phyloP scores from a whole-genome alignment of 2,113 vertebrate genomes.

The Nematolebias whitei region DNA sequence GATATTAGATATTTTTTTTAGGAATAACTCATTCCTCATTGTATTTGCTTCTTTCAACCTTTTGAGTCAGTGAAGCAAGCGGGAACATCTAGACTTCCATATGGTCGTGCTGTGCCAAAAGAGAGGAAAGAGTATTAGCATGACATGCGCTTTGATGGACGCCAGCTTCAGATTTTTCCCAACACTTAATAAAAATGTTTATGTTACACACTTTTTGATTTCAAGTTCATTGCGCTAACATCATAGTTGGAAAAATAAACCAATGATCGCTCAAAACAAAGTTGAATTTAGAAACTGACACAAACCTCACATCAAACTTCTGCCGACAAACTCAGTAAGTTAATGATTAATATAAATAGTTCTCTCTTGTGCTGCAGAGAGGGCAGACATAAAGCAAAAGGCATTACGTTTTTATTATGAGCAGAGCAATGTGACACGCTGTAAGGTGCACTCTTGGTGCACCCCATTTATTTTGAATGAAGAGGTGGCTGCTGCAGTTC shows the following conservation, averaged over 20 bases:
- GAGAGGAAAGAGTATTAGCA: constrained; percentile 37
- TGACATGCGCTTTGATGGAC: constrained; percentile 49
- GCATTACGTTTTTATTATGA: constrained; percentile 83
- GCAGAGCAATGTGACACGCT: constrained; percentile 69
- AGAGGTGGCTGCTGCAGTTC: constrained; percentile 79
- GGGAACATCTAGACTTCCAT: constrained; percentile 49
- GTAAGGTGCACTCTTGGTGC: constrained; percentile 79
- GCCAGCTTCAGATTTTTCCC: constrained; percentile 30
- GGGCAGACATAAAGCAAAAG: constrained; percentile 71
- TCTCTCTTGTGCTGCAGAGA: constrained; percentile 48
- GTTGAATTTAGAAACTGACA: not conserved
- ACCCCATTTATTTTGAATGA: constrained; percentile 82
- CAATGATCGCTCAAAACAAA: constrained; percentile 28
- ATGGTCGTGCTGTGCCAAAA: constrained; percentile 64
- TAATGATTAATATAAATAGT: constrained; percentile 64
- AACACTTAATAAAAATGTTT: constrained; percentile 37
- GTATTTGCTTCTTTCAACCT: constrained; percentile 40
- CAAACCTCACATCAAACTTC: constrained; percentile 10
- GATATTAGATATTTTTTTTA: constrained; percentile 53
- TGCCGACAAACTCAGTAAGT: constrained; percentile 62
- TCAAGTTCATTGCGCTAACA: not conserved
- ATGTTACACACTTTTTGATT: constrained; percentile 20
- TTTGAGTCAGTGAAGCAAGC: constrained; percentile 58
- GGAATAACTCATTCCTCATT: constrained; percentile 27
- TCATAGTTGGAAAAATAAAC: not conserved